Evolutionary conservation across 1,140 invertebrate species (phyloP).

Genomic region (Drosophila mayri): DNA sequence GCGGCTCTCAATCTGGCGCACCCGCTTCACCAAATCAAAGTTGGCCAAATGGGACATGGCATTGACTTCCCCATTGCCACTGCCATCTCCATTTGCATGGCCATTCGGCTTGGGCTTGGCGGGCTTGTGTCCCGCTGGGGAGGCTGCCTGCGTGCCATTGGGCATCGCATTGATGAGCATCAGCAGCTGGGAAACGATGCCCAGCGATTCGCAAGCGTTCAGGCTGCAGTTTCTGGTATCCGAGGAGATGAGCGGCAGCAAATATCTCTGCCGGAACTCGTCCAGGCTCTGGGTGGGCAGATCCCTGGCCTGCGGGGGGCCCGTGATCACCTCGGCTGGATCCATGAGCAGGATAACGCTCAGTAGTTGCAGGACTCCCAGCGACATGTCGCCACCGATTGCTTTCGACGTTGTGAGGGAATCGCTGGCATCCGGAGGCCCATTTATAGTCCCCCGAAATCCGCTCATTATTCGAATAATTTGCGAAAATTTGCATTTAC

Average conservation of each 20-base stretch:
- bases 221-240: conserved; percentile 64
- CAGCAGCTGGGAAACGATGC: conserved; percentile 69
- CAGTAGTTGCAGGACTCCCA: conserved; percentile 6
- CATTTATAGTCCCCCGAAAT: conserved; percentile 54
- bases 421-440: not conserved
- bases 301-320: conserved; percentile 35
- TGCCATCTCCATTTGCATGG: conserved; percentile 19
- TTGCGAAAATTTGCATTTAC: conserved; percentile 71
- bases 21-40: conserved; percentile 71
- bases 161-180: conserved; percentile 63
- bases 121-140: not conserved
- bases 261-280: conserved; percentile 65
- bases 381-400: conserved; percentile 39
- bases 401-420: conserved; percentile 15
- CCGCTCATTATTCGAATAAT: conserved; percentile 63
- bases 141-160: conserved; percentile 32
- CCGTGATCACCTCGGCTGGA: conserved; percentile 6
- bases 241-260: conserved; percentile 60
- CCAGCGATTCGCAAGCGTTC: conserved; percentile 73
- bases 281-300: conserved; percentile 49
- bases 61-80: conserved; percentile 36
- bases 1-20: conserved; percentile 87
- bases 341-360: conserved; percentile 30
- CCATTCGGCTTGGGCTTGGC: not conserved
- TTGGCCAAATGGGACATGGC: conserved; percentile 50